Evolutionary conservation across 2,888 invertebrate species (phyloP).

Genomic region (Cosmopolites sordidus): DNA sequence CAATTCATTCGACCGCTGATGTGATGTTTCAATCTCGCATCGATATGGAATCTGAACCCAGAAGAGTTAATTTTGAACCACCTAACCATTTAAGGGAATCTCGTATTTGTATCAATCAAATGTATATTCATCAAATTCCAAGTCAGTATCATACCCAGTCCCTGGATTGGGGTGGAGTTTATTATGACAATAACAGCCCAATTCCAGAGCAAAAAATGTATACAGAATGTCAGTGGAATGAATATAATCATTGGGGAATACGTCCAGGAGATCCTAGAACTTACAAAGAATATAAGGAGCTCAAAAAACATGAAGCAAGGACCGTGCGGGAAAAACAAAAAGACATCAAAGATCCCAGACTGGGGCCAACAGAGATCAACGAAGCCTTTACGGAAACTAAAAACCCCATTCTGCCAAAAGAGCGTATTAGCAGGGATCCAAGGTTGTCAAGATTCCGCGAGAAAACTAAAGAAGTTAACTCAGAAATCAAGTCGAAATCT

Average conservation of each 20-base stretch:
- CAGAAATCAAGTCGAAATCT: background rate
- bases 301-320: conserved; percentile 27
- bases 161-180: background rate
- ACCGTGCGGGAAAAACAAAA: conserved; percentile 20
- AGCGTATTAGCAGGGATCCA: conserved; percentile 10
- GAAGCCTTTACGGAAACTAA: conserved; percentile 6
- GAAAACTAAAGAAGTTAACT: conserved; percentile 1
- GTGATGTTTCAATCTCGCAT: too few species aligned
- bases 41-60: background rate
- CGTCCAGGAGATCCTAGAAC: conserved; percentile 31
- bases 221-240: conserved; percentile 13
- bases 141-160: background rate
- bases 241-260: conserved; percentile 18
- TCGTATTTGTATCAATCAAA: conserved; percentile 3
- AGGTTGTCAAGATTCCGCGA: conserved; percentile 12
- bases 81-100: too few species aligned
- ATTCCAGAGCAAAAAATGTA: conserved; percentile 14
- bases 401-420: conserved; percentile 13
- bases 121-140: background rate
- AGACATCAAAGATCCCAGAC: conserved; percentile 20
- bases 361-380: conserved; percentile 10
- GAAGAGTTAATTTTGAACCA: background rate
- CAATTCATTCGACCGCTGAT: too few species aligned
- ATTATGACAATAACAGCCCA: conserved; percentile 1
- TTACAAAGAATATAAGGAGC: conserved; percentile 34